A percentile compares a stretch with the other conserved stretches of the same genome.
Conservation (phyloP, 1,140 invertebrate species). For the Plutomurus gul region DNA sequence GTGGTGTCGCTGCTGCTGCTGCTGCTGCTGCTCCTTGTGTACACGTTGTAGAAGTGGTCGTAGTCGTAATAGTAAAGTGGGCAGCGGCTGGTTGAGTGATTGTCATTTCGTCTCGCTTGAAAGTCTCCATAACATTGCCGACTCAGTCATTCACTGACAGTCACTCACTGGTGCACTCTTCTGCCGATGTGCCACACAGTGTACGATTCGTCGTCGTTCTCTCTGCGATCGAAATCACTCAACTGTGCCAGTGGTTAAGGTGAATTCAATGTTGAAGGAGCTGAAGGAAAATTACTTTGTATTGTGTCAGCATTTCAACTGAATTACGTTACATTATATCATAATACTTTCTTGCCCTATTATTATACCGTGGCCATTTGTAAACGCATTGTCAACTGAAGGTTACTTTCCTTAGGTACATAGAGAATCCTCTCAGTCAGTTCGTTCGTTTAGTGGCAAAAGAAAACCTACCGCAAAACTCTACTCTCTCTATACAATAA, state of each 20-base stretch:
- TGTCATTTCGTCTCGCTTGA: constrained; percentile 19
- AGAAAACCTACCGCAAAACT: background rate
- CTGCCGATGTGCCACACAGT: background rate
- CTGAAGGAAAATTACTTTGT: constrained; percentile 16
- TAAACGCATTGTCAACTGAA: background rate
- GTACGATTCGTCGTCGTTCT: background rate
- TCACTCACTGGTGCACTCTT: background rate
- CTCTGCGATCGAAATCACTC: background rate
- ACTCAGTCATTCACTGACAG: background rate
- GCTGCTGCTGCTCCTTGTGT: background rate
- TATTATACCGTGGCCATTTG: constrained; percentile 9
- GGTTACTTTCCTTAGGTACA: background rate
- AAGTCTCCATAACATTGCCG: background rate
- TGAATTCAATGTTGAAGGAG: constrained; percentile 27
- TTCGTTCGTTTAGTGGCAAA: no score
- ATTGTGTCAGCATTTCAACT: constrained; percentile 16
- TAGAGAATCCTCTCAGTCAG: no score
- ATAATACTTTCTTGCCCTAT: background rate
- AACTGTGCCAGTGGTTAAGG: constrained; percentile 18
- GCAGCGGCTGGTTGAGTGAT: constrained; percentile 13
- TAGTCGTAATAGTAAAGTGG: background rate
- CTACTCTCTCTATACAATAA: background rate
- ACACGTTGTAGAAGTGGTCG: background rate
- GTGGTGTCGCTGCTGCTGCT: background rate
- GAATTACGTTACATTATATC: constrained; percentile 26